Percentiles rank a stretch among this genome's conserved stretches.
Evolutionary conservation across 1,140 invertebrate genomes (phyloP).

Genomic region (Papilio machaon): DNA sequence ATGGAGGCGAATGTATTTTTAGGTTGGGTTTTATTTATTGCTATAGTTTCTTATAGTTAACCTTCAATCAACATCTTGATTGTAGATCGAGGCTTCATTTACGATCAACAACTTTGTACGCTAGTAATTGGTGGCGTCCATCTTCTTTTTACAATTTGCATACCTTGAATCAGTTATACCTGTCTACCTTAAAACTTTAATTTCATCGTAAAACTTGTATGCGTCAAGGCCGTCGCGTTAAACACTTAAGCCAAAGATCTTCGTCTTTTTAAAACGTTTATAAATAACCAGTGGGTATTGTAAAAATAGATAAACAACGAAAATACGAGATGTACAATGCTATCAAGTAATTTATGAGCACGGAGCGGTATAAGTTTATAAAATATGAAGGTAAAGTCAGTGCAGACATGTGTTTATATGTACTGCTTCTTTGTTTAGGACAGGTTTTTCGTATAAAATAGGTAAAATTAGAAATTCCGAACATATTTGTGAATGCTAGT

Average conservation of each 20-base stretch:
- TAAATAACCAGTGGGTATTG: conserved; percentile 47
- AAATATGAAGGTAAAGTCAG: neutral
- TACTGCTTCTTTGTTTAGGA: neutral
- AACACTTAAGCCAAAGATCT: conserved; percentile 37
- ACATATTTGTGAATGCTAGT: neutral
- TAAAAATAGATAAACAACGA: conserved; percentile 52
- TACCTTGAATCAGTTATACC: neutral
- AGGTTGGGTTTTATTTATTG: neutral
- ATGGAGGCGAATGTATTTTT: neutral
- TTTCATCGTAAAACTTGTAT: conserved; percentile 29
- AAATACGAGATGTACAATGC: conserved; percentile 24
- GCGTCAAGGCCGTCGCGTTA: conserved; percentile 24
- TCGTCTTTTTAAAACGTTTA: conserved; percentile 45
- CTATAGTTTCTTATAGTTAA: neutral
- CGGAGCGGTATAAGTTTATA: neutral
- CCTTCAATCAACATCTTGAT: neutral
- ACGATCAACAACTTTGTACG: neutral
- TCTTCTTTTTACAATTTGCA: conserved; percentile 11
- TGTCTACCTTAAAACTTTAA: conserved; percentile 17
- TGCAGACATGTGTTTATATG: too few relatives aligned
- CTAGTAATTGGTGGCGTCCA: neutral
- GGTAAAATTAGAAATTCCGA: too few relatives aligned
- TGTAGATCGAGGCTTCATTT: neutral
- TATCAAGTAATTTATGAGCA: neutral
- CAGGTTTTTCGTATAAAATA: neutral